Conservation (phyloP, 2,113 vertebrate species). For the Pipa parva region DNA sequence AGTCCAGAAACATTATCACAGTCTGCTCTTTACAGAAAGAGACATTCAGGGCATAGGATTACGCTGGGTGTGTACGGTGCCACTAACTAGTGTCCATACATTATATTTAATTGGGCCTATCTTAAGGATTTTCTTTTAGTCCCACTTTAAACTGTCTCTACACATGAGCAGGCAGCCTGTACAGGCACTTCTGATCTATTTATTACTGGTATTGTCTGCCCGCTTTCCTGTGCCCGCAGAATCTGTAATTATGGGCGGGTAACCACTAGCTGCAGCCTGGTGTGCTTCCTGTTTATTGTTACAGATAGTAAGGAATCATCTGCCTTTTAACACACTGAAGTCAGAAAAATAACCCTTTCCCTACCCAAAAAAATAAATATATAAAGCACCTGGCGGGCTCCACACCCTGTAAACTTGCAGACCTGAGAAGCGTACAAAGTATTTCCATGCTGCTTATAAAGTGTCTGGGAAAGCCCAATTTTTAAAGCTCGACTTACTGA, state of each 20-base stretch:
- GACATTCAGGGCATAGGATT: too few species aligned
- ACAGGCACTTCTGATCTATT: constrained; percentile 38
- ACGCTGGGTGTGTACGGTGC: too few species aligned
- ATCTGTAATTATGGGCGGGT: constrained; percentile 40
- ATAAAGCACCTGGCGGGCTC: background rate
- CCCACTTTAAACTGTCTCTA: too few species aligned
- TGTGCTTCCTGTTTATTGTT: constrained; percentile 41
- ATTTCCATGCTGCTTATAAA: too few species aligned
- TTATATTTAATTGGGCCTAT: too few species aligned
- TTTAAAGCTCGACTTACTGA: too few species aligned
- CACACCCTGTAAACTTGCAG: background rate
- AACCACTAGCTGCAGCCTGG: constrained; percentile 29
- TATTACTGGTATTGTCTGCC: constrained; percentile 45
- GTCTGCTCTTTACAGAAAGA: too few species aligned
- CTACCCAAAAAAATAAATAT: background rate
- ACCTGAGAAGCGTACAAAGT: too few species aligned
- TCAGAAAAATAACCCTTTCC: background rate
- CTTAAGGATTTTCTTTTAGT: too few species aligned
- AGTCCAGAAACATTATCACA: too few species aligned
- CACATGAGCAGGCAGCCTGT: background rate
- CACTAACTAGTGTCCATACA: too few species aligned
- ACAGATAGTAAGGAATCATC: constrained; percentile 20
- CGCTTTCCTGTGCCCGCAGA: constrained; percentile 42
- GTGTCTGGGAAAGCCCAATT: too few species aligned
- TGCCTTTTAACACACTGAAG: background rate